A percentile compares a stretch with the other conserved stretches of the same genome.
Evolutionary conservation across 2,888 invertebrate genomes (phyloP).

Genomic region (Oscheius myriophilus): DNA sequence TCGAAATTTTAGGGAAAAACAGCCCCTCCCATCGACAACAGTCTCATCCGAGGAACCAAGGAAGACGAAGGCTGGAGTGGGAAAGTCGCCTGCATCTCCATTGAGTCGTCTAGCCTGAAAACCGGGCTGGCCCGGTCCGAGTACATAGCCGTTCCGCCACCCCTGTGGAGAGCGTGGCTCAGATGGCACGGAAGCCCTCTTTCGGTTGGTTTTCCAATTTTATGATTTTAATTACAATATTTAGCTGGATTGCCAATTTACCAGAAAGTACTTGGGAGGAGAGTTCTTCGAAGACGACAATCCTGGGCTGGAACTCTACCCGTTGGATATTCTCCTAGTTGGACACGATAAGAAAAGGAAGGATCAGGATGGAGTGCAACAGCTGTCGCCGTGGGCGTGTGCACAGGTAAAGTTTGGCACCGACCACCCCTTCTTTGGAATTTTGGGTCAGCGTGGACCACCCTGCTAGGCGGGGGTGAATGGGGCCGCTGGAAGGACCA

Average conservation of each 20-base stretch:
- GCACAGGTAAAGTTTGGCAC: conserved; percentile 39
- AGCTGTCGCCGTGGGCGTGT: conserved; percentile 48
- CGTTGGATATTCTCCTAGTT: conserved; percentile 46
- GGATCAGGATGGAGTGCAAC: conserved; percentile 31
- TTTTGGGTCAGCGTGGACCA: too few species aligned
- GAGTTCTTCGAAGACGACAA: conserved; percentile 43
- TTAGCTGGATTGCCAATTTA: conserved; percentile 35
- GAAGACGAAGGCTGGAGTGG: conserved; percentile 32
- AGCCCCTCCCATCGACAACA: conserved; percentile 37
- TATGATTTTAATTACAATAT: neutral
- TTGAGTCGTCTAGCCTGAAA: conserved; percentile 49
- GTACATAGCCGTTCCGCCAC: conserved; percentile 43
- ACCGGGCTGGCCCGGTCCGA: conserved; percentile 38
- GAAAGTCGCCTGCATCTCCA: conserved; percentile 51
- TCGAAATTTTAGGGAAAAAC: conserved; percentile 25
- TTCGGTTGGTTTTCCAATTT: conserved; percentile 31
- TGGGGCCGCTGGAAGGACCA: too few species aligned
- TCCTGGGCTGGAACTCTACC: conserved; percentile 45
- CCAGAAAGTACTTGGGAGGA: conserved; percentile 37
- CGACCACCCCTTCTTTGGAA: too few species aligned
- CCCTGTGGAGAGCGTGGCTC: conserved; percentile 49
- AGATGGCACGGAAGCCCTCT: conserved; percentile 52
- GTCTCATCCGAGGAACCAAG: conserved; percentile 33
- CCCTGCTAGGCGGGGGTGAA: too few species aligned
- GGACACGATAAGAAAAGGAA: conserved; percentile 47